A percentile compares a stretch with the other conserved stretches of the same genome.
Evolutionary conservation across 2,797 vertebrate genomes (phyloP).

Genomic region (Eulemur coronatus): DNA sequence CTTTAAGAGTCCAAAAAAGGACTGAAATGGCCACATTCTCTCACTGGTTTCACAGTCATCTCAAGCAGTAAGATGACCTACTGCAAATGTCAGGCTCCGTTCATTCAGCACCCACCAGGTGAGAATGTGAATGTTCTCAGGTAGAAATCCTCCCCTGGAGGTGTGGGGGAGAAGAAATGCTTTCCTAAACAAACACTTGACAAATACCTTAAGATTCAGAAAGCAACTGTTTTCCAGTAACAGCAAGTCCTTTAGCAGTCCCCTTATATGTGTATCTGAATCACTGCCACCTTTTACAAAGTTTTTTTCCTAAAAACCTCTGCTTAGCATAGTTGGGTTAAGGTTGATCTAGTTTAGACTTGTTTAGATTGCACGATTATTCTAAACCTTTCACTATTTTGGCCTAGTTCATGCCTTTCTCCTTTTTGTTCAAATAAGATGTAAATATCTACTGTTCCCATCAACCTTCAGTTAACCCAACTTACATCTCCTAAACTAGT

Average conservation of each 20-base stretch:
- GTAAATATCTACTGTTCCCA: neutral
- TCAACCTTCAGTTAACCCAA: too few relatives aligned
- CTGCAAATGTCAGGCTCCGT: accelerated
- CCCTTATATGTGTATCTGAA: neutral
- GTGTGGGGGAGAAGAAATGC: neutral
- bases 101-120: accelerated
- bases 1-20: neutral
- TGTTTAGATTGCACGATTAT: neutral
- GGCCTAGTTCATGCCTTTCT: neutral
- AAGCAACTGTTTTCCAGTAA: neutral
- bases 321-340: neutral
- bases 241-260: neutral
- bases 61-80: neutral
- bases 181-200: neutral
- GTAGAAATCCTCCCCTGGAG: too few relatives aligned
- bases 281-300: neutral
- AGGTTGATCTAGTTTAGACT: too few relatives aligned
- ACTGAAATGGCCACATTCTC: neutral
- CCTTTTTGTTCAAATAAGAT: neutral
- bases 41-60: neutral
- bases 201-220: neutral
- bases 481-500: neutral
- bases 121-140: neutral
- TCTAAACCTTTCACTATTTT: neutral
- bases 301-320: neutral